Conservation (phyloP, 2,113 vertebrate genomes). For the Eira barbara region DNA sequence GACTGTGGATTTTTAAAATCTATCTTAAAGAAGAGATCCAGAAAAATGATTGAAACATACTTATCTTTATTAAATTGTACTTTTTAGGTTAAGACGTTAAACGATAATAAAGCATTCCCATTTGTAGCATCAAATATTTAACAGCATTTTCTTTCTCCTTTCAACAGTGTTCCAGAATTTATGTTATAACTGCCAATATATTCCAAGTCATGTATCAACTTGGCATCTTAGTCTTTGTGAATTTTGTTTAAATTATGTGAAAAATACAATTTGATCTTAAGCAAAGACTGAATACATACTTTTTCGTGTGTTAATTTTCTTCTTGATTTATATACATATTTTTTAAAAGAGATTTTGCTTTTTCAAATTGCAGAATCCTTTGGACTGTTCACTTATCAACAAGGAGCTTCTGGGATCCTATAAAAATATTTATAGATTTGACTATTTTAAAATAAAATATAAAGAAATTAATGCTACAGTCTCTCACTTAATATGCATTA, state of each 20-base stretch:
- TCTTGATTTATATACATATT: neutral
- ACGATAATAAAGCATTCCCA: neutral
- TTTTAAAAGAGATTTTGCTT: neutral
- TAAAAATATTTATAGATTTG: neutral
- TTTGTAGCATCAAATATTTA: neutral
- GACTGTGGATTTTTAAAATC: neutral
- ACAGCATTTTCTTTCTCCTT: constrained; percentile 36
- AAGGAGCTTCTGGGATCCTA: neutral
- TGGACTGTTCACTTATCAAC: constrained; percentile 19
- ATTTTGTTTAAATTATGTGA: constrained; percentile 40
- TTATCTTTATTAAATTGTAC: neutral
- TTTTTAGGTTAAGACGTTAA: constrained; percentile 15
- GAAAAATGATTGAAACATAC: neutral
- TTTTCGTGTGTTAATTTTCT: neutral
- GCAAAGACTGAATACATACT: neutral
- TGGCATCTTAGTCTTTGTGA: neutral
- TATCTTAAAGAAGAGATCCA: neutral
- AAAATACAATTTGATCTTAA: constrained; percentile 3
- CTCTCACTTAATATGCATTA: neutral
- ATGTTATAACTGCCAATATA: neutral
- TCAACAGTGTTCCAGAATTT: neutral
- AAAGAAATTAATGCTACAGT: neutral
- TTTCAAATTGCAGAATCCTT: neutral
- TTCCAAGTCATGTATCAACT: neutral
- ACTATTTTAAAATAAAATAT: neutral